These are phyloP conservation scores for Glaucomys volans DNA, from an alignment of 2,113 vertebrate genomes.

Conservation along the genomic window DNA sequence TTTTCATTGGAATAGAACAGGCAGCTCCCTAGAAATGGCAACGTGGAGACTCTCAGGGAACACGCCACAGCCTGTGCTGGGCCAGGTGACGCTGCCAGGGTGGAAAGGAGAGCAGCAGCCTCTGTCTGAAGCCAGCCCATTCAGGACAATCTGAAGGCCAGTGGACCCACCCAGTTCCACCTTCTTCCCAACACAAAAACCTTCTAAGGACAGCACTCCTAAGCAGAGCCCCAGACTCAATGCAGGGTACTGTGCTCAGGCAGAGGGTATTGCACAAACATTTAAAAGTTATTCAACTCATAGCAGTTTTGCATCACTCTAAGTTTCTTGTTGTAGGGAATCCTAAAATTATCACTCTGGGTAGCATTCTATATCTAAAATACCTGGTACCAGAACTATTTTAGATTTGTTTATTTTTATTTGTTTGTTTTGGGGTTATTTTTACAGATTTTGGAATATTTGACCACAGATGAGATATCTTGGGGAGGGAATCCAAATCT, in stretches of 20 bases:
- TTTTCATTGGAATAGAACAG: neutral
- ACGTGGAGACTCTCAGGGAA: neutral
- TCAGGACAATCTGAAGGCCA: neutral
- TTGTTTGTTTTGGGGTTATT: no score
- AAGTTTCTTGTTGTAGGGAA: neutral
- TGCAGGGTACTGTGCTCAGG: fast-evolving
- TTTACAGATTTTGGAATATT: neutral
- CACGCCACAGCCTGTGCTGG: neutral
- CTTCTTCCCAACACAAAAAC: neutral
- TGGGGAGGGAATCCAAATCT: neutral
- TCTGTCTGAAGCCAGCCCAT: neutral
- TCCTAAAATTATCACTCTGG: neutral
- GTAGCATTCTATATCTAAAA: neutral
- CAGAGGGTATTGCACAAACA: neutral
- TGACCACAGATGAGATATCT: neutral
- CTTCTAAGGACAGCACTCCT: neutral
- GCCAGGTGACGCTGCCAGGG: neutral
- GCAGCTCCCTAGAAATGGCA: neutral
- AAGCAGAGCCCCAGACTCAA: neutral
- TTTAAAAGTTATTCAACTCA: neutral
- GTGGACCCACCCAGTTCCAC: neutral
- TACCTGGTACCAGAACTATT: neutral
- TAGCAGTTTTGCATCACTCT: neutral
- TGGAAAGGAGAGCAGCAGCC: neutral
- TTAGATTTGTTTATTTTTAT: neutral